Evolutionary conservation across 2,888 invertebrate genomes (phyloP).

Genomic region (Coelinius sp.): DNA sequence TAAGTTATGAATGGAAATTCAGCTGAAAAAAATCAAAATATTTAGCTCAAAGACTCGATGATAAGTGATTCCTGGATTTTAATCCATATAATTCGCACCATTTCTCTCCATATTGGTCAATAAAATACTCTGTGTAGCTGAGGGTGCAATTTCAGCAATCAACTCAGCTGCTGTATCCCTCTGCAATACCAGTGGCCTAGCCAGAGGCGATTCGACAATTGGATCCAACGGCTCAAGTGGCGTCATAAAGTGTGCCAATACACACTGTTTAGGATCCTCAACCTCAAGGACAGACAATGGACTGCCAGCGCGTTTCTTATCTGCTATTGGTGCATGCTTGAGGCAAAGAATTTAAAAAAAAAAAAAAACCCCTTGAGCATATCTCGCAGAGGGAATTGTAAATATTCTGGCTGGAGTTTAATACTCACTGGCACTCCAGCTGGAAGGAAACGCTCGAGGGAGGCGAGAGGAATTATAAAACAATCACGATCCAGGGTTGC

Average conservation of each 20-base stretch:
- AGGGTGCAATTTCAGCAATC: constrained; percentile 79
- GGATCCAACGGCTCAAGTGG: constrained; percentile 90
- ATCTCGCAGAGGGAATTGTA: too few species aligned
- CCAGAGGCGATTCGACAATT: constrained; percentile 85
- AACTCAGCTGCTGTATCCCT: constrained; percentile 84
- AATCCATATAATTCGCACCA: constrained; percentile 68
- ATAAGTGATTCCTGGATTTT: too few species aligned
- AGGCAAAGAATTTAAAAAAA: too few species aligned
- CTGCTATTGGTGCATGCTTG: constrained; percentile 77
- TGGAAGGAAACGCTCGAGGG: constrained; percentile 89
- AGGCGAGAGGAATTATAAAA: constrained; percentile 93
- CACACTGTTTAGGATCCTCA: constrained; percentile 90
- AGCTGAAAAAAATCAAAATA: constrained; percentile 72
- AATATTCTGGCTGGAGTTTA: too few species aligned
- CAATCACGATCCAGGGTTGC: constrained; percentile 90
- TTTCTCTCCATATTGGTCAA: constrained; percentile 91
- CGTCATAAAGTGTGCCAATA: constrained; percentile 91
- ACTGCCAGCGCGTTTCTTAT: constrained; percentile 72
- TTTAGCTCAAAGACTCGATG: too few species aligned
- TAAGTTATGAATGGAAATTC: constrained; percentile 94
- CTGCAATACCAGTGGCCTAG: constrained; percentile 85
- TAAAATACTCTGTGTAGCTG: constrained; percentile 82
- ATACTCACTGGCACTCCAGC: constrained; percentile 87
- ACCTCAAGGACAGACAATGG: constrained; percentile 85
- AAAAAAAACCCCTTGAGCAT: too few species aligned